Conservation (phyloP, 2,113 vertebrate genomes). For the Tringa solitaria region DNA sequence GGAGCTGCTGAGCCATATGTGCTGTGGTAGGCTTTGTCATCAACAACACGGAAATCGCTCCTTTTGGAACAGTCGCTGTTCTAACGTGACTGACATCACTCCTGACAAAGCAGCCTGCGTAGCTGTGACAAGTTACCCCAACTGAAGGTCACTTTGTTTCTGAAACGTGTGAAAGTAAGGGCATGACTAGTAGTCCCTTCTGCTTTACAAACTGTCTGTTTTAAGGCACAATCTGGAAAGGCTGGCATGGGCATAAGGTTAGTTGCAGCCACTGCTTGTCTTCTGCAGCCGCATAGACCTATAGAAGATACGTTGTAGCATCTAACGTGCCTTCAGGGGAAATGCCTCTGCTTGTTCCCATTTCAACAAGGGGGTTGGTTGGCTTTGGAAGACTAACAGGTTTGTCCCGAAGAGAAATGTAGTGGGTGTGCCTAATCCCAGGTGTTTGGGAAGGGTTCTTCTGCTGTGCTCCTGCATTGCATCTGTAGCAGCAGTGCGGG, state of each 20-base stretch:
- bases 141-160: neutral
- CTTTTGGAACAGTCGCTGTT: neutral
- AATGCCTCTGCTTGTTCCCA: neutral
- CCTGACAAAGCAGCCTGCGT: neutral
- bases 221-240: rapidly evolving
- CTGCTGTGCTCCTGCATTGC: neutral
- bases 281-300: neutral
- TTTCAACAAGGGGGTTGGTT: neutral
- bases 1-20: neutral
- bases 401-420: neutral
- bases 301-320: neutral
- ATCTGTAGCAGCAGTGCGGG: neutral
- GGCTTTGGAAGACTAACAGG: neutral
- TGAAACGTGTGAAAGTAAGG: neutral
- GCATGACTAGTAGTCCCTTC: neutral
- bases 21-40: neutral
- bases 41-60: neutral
- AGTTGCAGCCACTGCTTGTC: neutral
- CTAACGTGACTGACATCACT: neutral
- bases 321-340: neutral
- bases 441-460: neutral
- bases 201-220: neutral
- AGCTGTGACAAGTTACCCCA: neutral
- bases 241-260: neutral
- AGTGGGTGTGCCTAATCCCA: neutral